Evolutionary conservation across 2,888 invertebrate genomes (phyloP), one percentile per base, ranked within the genome.

Genomic region (Embidobia sp.): DNA sequence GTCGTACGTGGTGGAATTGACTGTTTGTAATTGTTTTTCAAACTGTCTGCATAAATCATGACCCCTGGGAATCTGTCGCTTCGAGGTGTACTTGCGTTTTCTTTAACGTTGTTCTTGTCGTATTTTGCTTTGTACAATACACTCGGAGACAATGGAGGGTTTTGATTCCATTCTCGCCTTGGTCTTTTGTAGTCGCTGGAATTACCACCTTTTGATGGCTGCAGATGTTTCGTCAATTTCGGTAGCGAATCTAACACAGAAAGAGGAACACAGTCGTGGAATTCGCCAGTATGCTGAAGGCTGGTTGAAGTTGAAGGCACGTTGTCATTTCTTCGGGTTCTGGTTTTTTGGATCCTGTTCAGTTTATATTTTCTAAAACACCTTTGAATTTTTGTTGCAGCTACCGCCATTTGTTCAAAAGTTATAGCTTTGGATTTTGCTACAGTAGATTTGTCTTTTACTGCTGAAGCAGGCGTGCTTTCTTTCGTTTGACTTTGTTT

Each of bases 271-370:
- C 88, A 87, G 77, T 90, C 90, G 63, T 90, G 90, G 79, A 89
- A 90, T 82, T 90, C 90, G n/a, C 90, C 88, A 1, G 89, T 88
- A 18, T 89, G 88, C 57, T 84, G 86, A 4, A 87, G 75, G 1
- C 79, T 76, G 15, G 33, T 40, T 19, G 53, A 51, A 26, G 44
- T 22, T 15, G 29, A 44, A 53, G 46, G n/a, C n/a, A n/a, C n/a
- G n/a, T n/a, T n/a, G 11, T 13, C 13, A 7, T 27, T 42, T 22
- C 0, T 15, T 11, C n/a, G n/a, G 16, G 15, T 16, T 13, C 15
- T 22, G 86, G 77, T 19, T 83, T 79, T 49, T 6, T 48, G 0
- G 1, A 27, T n/a, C 27, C 85, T 83, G 22, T 83, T 81, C 16
- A 82, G 67, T 19, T 81, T 81, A 70, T 81, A 81, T 6, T 80